phyloP scores from a whole-genome alignment of 2,888 invertebrate species.

The Barypeithes pellucidus region DNA sequence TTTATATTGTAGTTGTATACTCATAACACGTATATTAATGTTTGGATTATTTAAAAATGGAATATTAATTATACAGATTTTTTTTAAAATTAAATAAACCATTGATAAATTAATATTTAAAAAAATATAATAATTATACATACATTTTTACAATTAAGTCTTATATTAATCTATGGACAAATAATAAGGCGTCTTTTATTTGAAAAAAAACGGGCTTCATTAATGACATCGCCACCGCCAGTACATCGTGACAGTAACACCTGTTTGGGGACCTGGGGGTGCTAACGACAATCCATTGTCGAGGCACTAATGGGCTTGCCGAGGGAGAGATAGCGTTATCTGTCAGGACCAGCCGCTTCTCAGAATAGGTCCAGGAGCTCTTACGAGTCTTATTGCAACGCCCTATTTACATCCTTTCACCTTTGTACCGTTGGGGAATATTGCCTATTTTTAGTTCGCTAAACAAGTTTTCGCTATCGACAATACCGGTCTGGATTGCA shows the following conservation, averaged over 20 bases:
- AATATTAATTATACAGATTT: too few relatives aligned
- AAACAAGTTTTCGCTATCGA: constrained; percentile 24
- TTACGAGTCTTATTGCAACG: constrained; percentile 51
- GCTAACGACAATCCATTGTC: constrained; percentile 67
- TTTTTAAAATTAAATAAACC: too few relatives aligned
- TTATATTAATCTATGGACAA: background rate
- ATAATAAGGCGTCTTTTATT: constrained; percentile 4
- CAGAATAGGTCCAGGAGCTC: constrained; percentile 59
- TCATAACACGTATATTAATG: too few relatives aligned
- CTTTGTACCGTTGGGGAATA: constrained; percentile 43
- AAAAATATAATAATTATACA: too few relatives aligned
- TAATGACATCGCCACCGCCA: constrained; percentile 31
- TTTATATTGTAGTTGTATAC: too few relatives aligned
- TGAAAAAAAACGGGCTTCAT: constrained; percentile 22
- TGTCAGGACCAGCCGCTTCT: constrained; percentile 67
- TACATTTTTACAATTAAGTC: too few relatives aligned
- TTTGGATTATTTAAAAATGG: too few relatives aligned
- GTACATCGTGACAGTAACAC: constrained; percentile 65
- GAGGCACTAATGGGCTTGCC: constrained; percentile 67
- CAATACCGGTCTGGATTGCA: constrained; percentile 34
- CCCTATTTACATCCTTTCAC: constrained; percentile 57
- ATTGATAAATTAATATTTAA: too few relatives aligned
- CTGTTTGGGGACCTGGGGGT: constrained; percentile 64
- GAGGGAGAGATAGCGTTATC: constrained; percentile 68
- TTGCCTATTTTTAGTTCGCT: constrained; percentile 42